Conservation (phyloP, 2,888 invertebrate genomes). For the Yponomeuta evonymella region DNA sequence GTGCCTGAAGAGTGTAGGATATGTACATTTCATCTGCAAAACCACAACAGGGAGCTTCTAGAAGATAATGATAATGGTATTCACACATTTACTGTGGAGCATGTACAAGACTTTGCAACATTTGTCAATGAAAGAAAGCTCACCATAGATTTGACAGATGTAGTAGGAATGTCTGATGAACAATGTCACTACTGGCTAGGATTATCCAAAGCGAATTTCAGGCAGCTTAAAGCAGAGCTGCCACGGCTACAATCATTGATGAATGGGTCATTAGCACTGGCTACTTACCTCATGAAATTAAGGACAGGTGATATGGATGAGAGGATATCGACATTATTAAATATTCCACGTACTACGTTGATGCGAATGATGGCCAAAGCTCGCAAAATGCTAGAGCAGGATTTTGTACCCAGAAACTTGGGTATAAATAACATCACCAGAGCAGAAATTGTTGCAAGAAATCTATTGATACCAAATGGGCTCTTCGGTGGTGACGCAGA, state of each 20-base stretch:
- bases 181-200: constrained; percentile 12
- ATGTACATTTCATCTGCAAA: not conserved
- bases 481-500: constrained; percentile 1
- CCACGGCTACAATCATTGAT: too few relatives aligned
- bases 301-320: not conserved
- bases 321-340: constrained; percentile 17
- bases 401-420: constrained; percentile 17
- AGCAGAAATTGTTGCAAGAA: constrained; percentile 7
- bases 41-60: not conserved
- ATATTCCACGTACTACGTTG: constrained; percentile 17
- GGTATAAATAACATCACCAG: constrained; percentile 9
- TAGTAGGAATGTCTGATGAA: not conserved
- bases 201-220: constrained; percentile 6
- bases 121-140: not conserved
- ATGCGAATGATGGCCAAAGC: constrained; percentile 17
- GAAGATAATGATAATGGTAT: not conserved
- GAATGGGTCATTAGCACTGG: not conserved
- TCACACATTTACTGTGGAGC: constrained; percentile 7
- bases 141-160: not conserved
- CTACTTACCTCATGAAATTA: too few relatives aligned
- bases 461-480: constrained; percentile 11
- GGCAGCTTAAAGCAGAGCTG: constrained; percentile 5
- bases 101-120: constrained; percentile 3
- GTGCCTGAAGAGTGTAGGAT: not conserved
- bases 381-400: constrained; percentile 12